Conservation (phyloP, 2,888 invertebrate species). For the Trichacis sp. region DNA sequence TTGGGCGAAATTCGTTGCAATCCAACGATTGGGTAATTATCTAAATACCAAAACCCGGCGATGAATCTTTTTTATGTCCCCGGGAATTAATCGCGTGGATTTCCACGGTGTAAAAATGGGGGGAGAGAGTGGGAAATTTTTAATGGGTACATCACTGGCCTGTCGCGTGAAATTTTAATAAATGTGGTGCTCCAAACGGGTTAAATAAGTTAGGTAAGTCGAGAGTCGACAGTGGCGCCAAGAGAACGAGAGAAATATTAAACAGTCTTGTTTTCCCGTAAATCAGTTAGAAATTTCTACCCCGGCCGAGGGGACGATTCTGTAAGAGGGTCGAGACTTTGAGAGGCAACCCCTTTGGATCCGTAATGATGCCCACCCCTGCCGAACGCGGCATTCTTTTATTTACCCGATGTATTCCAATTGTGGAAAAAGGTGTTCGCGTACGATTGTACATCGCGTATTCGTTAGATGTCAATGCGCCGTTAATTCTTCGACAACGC, state of each 20-base stretch:
- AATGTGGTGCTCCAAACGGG: conserved; percentile 47
- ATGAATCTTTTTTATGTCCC: conserved; percentile 39
- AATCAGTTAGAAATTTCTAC: conserved; percentile 66
- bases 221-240: conserved; percentile 60
- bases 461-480: conserved; percentile 23
- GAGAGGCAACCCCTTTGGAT: conserved; percentile 54
- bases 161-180: conserved; percentile 53
- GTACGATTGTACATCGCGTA: conserved; percentile 45
- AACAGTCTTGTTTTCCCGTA: conserved; percentile 68
- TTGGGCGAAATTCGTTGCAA: too few relatives aligned
- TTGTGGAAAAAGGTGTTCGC: conserved; percentile 41
- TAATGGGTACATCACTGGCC: conserved; percentile 46
- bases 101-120: background rate
- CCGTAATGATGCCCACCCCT: conserved; percentile 58
- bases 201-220: conserved; percentile 52
- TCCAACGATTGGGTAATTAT: background rate
- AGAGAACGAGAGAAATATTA: conserved; percentile 64
- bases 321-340: conserved; percentile 55
- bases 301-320: conserved; percentile 50
- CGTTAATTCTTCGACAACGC: background rate
- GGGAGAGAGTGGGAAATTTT: conserved; percentile 42
- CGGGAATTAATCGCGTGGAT: conserved; percentile 42
- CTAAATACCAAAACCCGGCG: conserved; percentile 1
- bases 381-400: conserved; percentile 27
- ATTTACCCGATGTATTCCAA: conserved; percentile 26